Percentiles rank a stretch among this genome's conserved stretches.
These are phyloP conservation scores for Tenthredo mesomela DNA, from an alignment of 2,888 invertebrate species.

Conservation along the genomic window DNA sequence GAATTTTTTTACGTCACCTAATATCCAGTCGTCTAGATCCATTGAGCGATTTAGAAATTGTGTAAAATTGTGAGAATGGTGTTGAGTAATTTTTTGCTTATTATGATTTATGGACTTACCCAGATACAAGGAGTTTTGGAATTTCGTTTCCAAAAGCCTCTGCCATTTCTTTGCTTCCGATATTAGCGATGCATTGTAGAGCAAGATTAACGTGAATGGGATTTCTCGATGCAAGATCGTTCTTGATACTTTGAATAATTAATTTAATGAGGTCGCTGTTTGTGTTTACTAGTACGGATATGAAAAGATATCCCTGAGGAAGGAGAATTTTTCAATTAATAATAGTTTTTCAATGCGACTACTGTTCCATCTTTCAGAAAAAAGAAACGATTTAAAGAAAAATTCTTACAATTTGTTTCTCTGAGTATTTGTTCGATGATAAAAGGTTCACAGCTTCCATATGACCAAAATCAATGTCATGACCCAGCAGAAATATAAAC, in stretches of 20 bases:
- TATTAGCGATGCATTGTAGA: constrained; percentile 99
- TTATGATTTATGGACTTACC: constrained; percentile 80
- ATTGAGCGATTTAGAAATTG: constrained; percentile 58
- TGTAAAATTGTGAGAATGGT: constrained; percentile 50
- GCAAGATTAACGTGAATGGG: constrained; percentile 99
- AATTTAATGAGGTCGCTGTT: constrained; percentile 99
- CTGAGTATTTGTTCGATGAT: constrained; percentile 99
- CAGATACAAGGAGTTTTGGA: constrained; percentile 98
- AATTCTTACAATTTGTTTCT: constrained; percentile 96
- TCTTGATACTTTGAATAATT: constrained; percentile 99
- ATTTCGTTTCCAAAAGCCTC: constrained; percentile 99
- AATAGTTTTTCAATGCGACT: not conserved
- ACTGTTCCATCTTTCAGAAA: constrained; percentile 10
- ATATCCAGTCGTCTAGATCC: constrained; percentile 65
- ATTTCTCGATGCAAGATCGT: constrained; percentile 97
- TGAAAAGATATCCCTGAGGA: constrained; percentile 97
- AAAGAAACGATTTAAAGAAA: constrained; percentile 34
- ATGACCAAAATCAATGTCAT: constrained; percentile 99
- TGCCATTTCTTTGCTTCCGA: constrained; percentile 99
- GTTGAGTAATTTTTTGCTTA: constrained; percentile 35
- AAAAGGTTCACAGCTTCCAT: constrained; percentile 99
- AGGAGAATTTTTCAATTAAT: constrained; percentile 57
- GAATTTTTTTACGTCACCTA: constrained; percentile 60
- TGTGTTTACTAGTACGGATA: constrained; percentile 99
- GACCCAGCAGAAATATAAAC: constrained; percentile 99